phyloP scores from a whole-genome alignment of 2,888 invertebrate species.

The Rhabditoides inermis region DNA sequence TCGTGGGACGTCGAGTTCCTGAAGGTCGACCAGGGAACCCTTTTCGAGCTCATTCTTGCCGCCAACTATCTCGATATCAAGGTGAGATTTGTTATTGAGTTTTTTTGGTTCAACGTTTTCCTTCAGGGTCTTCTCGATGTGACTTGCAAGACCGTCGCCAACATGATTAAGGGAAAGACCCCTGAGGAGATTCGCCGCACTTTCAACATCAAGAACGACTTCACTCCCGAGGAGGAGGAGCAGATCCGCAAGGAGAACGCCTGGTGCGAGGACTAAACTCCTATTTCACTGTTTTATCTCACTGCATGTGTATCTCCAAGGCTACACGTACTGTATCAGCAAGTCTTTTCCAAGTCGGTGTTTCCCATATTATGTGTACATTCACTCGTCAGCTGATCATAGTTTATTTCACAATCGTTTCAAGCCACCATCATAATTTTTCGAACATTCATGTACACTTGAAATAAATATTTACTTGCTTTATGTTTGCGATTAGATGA shows the following conservation, averaged over 20 bases:
- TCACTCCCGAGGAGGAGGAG: slow-evolving; percentile 81
- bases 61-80: slow-evolving; percentile 35
- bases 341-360: no score
- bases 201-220: slow-evolving; percentile 60
- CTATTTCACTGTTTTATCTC: neutral
- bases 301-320: no score
- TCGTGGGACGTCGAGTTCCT: slow-evolving; percentile 98
- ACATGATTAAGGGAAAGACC: slow-evolving; percentile 61
- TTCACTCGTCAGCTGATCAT: no score
- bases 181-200: slow-evolving; percentile 60
- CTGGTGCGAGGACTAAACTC: slow-evolving; percentile 47
- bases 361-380: no score
- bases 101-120: no score
- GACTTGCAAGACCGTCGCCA: slow-evolving; percentile 75
- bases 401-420: no score
- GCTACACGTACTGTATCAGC: no score
- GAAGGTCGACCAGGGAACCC: slow-evolving; percentile 91
- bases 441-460: no score
- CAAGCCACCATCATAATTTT: no score
- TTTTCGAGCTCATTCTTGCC: slow-evolving; percentile 80
- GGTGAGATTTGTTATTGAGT: no score
- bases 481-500: no score
- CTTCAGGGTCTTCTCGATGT: slow-evolving; percentile 80
- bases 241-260: slow-evolving; percentile 55
- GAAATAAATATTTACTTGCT: no score